A percentile compares a stretch with the other conserved stretches of the same genome.
Conservation (phyloP, 2,888 invertebrate genomes). For the Cerastoderma edule region DNA sequence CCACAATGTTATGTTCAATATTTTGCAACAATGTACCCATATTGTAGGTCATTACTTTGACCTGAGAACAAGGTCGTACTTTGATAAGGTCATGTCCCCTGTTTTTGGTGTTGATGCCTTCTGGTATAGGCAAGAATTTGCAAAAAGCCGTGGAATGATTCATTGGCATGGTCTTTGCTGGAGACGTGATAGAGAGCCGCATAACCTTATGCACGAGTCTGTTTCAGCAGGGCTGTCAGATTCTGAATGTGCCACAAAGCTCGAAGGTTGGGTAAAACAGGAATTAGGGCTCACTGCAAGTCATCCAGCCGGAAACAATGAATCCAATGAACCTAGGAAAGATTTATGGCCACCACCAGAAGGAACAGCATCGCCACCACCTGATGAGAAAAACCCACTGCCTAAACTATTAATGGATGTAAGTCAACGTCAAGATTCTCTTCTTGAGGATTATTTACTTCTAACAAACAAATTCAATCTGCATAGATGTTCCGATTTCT, state of each 20-base stretch:
- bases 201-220: constrained; percentile 48
- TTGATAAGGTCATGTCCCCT: constrained; percentile 59
- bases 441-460: constrained; percentile 55
- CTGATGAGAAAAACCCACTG: constrained; percentile 60
- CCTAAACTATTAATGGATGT: constrained; percentile 66
- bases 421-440: constrained; percentile 41
- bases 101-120: constrained; percentile 61
- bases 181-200: constrained; percentile 58
- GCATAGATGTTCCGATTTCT: constrained; percentile 59
- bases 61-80: constrained; percentile 57
- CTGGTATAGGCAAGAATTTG: constrained; percentile 66
- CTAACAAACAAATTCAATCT: constrained; percentile 49
- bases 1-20: constrained; percentile 41
- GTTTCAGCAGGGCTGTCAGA: constrained; percentile 46
- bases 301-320: constrained; percentile 46
- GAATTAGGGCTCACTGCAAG: constrained; percentile 53
- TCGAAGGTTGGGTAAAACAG: constrained; percentile 55
- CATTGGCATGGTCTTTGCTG: constrained; percentile 68
- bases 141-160: constrained; percentile 60
- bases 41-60: constrained; percentile 63
- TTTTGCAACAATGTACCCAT: constrained; percentile 59
- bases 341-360: constrained; percentile 67
- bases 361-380: constrained; percentile 56
- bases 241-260: constrained; percentile 36
- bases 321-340: constrained; percentile 51